phyloP scores from a whole-genome alignment of 2,888 invertebrate genomes.

The Parnassius smintheus region DNA sequence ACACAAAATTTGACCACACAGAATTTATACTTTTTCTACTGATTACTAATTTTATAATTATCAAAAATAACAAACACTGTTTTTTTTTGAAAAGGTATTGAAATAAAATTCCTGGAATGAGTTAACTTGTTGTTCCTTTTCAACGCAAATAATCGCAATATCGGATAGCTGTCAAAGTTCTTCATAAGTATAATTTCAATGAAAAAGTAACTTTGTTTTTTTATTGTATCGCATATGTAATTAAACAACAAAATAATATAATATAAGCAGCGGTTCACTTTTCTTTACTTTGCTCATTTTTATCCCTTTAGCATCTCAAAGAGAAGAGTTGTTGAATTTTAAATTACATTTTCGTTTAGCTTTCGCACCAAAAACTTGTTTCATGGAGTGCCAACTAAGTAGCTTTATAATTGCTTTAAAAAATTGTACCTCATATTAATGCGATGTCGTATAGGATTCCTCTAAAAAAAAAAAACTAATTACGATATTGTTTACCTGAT shows the following conservation, averaged over 20 bases:
- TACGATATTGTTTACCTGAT: slow-evolving; percentile 13
- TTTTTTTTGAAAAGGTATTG: too few relatives aligned
- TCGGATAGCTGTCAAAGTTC: too few relatives aligned
- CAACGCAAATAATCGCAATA: too few relatives aligned
- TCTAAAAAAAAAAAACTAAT: slow-evolving; percentile 1
- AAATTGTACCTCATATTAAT: slow-evolving; percentile 33
- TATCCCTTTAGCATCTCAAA: slow-evolving; percentile 19
- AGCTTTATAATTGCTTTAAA: slow-evolving; percentile 22
- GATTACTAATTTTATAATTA: too few relatives aligned
- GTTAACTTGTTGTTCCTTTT: too few relatives aligned
- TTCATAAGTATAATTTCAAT: too few relatives aligned
- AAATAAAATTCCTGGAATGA: too few relatives aligned
- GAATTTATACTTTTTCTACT: too few relatives aligned
- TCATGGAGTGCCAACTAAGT: slow-evolving; percentile 27
- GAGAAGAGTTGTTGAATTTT: slow-evolving; percentile 27
- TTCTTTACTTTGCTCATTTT: slow-evolving; percentile 24
- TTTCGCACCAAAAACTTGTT: slow-evolving; percentile 30
- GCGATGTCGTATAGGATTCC: slow-evolving; percentile 28
- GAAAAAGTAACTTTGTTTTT: not conserved
- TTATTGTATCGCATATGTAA: not conserved
- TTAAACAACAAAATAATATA: not conserved
- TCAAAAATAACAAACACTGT: too few relatives aligned
- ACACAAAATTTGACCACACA: too few relatives aligned
- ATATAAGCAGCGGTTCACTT: slow-evolving; percentile 9
- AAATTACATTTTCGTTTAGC: slow-evolving; percentile 28